phyloP scores from a whole-genome alignment of 2,113 vertebrate genomes.

The Myrmecobius fasciatus region DNA sequence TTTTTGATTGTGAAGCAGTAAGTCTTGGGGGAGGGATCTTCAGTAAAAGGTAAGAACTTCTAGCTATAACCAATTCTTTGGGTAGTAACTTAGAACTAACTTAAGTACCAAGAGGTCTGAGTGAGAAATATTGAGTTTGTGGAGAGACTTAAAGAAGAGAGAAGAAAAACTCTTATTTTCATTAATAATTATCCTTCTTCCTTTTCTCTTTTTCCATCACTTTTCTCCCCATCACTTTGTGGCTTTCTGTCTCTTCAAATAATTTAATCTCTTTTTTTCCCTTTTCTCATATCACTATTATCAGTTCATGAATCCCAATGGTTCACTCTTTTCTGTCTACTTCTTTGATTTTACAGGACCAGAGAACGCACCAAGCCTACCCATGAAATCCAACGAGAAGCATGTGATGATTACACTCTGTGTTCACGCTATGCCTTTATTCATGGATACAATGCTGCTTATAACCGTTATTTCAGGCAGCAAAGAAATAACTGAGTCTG shows the following conservation, averaged over 20 bases:
- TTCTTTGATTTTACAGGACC: constrained; percentile 77
- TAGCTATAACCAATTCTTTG: neutral
- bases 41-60: neutral
- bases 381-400: constrained; percentile 88
- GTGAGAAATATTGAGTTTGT: constrained; percentile 10
- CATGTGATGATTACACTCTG: constrained; percentile 90
- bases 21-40: neutral
- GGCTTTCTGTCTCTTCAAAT: neutral
- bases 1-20: neutral
- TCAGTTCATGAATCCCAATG: neutral
- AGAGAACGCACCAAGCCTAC: constrained; percentile 83
- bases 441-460: constrained; percentile 88
- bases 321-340: neutral
- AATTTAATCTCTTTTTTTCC: neutral
- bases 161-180: constrained; percentile 4
- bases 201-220: neutral
- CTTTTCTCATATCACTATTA: neutral
- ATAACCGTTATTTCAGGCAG: constrained; percentile 86
- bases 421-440: constrained; percentile 86
- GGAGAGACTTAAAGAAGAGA: neutral
- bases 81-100: neutral
- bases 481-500: constrained; percentile 72
- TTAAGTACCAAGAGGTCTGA: constrained; percentile 9
- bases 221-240: neutral
- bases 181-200: neutral